Base-by-base conservation (phyloP, 2,888 invertebrate genomes). In the Pocota personata region DNA sequence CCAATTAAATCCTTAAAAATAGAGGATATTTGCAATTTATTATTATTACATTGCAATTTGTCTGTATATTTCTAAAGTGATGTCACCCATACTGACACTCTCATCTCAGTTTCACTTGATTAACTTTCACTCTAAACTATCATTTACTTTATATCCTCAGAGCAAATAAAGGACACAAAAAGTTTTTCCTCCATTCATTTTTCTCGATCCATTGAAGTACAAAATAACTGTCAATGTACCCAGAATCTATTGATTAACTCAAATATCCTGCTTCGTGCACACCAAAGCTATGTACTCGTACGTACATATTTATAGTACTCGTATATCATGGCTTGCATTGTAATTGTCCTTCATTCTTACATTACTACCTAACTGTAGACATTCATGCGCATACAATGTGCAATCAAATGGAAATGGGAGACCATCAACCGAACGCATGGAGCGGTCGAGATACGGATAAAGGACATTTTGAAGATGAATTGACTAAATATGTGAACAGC, bases 381-480 rank as follows among this genome's bases (percentile, higher is more conserved):
- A 72, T 64, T 64, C 58, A 52, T 64, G 32, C 71, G 57, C 66
- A 71, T 27, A 35, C 58, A 82, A 82, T 82, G 77, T 72, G 76
- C 76, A 86, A 82, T 86, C 86, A 67, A 82, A 77, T 77, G 77
- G 72, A 82, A n/a, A 86, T 50, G 52, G 58, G 48, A 30, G 35
- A 60, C 35, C 75, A 71, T 71, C 64, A 73, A 73, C 35, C 50
- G 30, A 71, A 75, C 52, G 80, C 71, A 86, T 82, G 84, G 72
- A 60, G 10, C 35, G 37, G 24, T 7, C 37, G 12, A 82, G 86
- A 86, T 86, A 76, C 40, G 66, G 46, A 66, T 76, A 80, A 76
- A 52, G 60, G 76, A 82, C 71, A 86, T 67, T 86, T 82, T 14
- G 62, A 86, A 86, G 82, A 86, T 82, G 82, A 82, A 82, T n/a